phyloP scores from a whole-genome alignment of 2,113 vertebrate species.

The Plectropomus leopardus region DNA sequence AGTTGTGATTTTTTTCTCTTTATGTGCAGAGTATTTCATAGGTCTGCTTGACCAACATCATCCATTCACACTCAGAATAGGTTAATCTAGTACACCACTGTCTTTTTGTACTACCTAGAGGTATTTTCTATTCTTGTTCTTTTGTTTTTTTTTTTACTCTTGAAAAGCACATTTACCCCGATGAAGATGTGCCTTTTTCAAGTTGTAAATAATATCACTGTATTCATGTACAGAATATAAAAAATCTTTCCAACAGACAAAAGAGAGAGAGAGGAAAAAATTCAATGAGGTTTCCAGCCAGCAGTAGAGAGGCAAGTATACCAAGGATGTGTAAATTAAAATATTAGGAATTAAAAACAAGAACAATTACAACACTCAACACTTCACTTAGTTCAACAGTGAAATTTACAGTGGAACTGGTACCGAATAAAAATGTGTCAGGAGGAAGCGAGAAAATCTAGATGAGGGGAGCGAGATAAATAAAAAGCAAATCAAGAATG shows the following conservation, averaged over 20 bases:
- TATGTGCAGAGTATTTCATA: slow-evolving; percentile 61
- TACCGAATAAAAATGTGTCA: slow-evolving; percentile 66
- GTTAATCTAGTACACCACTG: slow-evolving; percentile 73
- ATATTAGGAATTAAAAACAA: slow-evolving; percentile 80
- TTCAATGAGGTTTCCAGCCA: slow-evolving; percentile 75
- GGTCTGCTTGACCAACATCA: slow-evolving; percentile 55
- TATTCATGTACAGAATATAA: slow-evolving; percentile 78
- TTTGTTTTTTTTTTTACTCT: slow-evolving; percentile 45
- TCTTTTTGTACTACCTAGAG: slow-evolving; percentile 77
- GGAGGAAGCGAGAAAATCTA: slow-evolving; percentile 51
- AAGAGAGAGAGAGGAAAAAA: slow-evolving; percentile 41
- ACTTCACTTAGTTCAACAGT: slow-evolving; percentile 82
- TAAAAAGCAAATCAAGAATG: slow-evolving; percentile 62
- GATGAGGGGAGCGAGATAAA: slow-evolving; percentile 37
- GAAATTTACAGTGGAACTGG: slow-evolving; percentile 81
- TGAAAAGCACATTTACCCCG: slow-evolving; percentile 66
- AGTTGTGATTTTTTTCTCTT: slow-evolving; percentile 46
- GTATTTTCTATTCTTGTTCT: slow-evolving; percentile 66
- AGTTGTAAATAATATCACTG: slow-evolving; percentile 74
- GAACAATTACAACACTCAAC: slow-evolving; percentile 83
- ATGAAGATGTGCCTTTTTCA: slow-evolving; percentile 62
- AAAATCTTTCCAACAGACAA: slow-evolving; percentile 69
- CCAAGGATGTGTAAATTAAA: slow-evolving; percentile 78
- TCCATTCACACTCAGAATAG: slow-evolving; percentile 75
- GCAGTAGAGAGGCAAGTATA: slow-evolving; percentile 79